Percentiles rank a stretch among this genome's conserved stretches.
Conservation (phyloP, 2,113 vertebrate species). For the Erpornis zantholeuca region DNA sequence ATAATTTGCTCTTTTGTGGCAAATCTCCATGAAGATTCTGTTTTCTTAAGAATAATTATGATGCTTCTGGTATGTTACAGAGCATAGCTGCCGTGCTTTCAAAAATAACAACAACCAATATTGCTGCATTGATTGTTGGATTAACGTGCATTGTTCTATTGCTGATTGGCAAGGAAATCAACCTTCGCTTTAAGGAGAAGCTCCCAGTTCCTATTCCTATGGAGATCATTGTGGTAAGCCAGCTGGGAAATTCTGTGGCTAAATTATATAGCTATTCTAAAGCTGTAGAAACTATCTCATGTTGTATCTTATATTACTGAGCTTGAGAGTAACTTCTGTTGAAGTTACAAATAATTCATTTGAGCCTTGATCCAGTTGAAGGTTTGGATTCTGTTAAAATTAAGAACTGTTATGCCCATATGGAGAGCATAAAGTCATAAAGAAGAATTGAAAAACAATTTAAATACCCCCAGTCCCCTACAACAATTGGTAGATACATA, state of each 20-base stretch:
- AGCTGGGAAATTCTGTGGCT: neutral
- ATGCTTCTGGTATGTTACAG: constrained; percentile 71
- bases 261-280: neutral
- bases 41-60: neutral
- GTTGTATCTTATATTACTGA: neutral
- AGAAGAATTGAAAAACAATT: neutral
- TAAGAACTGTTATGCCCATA: neutral
- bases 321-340: neutral
- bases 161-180: constrained; percentile 85
- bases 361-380: neutral
- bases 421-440: neutral
- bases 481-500: neutral
- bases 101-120: constrained; percentile 84
- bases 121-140: constrained; percentile 82
- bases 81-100: constrained; percentile 80
- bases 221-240: constrained; percentile 91
- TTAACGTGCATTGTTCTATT: constrained; percentile 82
- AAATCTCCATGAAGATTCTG: neutral
- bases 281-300: neutral
- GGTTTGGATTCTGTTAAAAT: neutral
- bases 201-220: constrained; percentile 93
- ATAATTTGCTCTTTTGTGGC: neutral
- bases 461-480: neutral
- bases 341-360: neutral
- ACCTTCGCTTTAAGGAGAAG: constrained; percentile 89